Evolutionary conservation across 2,888 invertebrate species (phyloP), one percentile per base, ranked within the genome.

Genomic region (Andrena marginata): DNA sequence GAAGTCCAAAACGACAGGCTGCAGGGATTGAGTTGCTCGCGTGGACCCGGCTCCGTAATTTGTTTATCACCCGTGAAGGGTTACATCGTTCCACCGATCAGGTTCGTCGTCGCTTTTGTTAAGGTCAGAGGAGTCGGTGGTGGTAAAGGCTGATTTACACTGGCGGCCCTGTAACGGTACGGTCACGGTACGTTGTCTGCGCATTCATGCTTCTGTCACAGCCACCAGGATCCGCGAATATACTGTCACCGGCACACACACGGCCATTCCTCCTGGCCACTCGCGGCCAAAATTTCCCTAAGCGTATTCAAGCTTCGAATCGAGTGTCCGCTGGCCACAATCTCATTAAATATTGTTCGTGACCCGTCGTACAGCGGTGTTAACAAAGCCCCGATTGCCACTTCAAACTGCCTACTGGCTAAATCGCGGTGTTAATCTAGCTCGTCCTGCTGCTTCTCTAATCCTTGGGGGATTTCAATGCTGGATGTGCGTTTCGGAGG

Each of bases 261-360:
- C 16, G 51, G 60, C 35, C 67, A 54, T 74, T 67, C 42, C 77
- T 74, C 42, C 74, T 73, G 35, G 48, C 48, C 56, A 68, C 68
- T 76, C 42, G 70, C 59, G 70, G 29, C 56, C 33, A 63, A 69
- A 76, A 76, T 79, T 79, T 69, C 79, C 76, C 68, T 79, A 68
- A 54, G 63, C 69, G 79, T 76, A 64, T 79, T 76, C 79, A 63
- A 29, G 56, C 51, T 6, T 23, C 60, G 26, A n/a, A 56, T 48
- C 33, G 49, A 73, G 29, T 51, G 67, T 65, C n/a, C 67, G 16
- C 23, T 51, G 54, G n/a, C 56, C 76, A 35, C 64, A 63, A 20
- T 51, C 79, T 79, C 79, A 35, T 79, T 79, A 79, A 79, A 69
- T 75, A 76, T 79, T 64, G 69, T 79, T 69, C 79, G 42, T 42